A percentile compares a stretch with the other conserved stretches of the same genome.
phyloP scores from a whole-genome alignment of 2,888 invertebrate species.

The Dolichopus griseipennis region DNA sequence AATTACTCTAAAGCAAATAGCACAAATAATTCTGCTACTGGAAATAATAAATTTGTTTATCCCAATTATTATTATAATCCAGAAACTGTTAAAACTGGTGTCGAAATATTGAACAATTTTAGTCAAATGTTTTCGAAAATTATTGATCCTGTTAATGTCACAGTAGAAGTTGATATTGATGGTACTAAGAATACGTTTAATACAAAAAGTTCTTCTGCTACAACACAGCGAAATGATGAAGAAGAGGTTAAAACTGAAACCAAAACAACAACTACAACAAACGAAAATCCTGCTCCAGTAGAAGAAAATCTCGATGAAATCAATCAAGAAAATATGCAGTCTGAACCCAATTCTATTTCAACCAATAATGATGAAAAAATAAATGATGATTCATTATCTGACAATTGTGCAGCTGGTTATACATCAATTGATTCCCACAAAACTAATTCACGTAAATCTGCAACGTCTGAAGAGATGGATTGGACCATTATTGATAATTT shows the following conservation, averaged over 20 bases:
- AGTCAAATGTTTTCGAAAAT: constrained; percentile 41
- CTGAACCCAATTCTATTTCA: neutral
- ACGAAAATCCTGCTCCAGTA: constrained; percentile 12
- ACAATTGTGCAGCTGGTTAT: too few species aligned
- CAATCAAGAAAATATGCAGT: constrained; percentile 24
- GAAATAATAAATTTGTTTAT: constrained; percentile 30
- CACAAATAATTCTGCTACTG: constrained; percentile 25
- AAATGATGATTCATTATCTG: too few species aligned
- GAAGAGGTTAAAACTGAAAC: neutral
- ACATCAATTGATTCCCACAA: too few species aligned
- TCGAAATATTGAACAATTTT: constrained; percentile 39
- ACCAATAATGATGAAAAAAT: too few species aligned
- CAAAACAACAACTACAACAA: neutral
- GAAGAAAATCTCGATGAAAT: constrained; percentile 16
- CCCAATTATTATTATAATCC: constrained; percentile 27
- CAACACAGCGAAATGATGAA: neutral
- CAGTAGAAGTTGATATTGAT: constrained; percentile 17
- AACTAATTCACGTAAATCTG: too few species aligned
- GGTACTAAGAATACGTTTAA: neutral
- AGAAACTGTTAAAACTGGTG: constrained; percentile 36
- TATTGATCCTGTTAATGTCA: constrained; percentile 33
- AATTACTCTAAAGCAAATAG: constrained; percentile 19
- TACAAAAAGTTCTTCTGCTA: neutral
- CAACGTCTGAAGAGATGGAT: constrained; percentile 28
- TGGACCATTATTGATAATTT: constrained; percentile 36